These are phyloP conservation scores for Trididemnum clinides DNA, from an alignment of 23 tunicate species.

Conservation along the genomic window DNA sequence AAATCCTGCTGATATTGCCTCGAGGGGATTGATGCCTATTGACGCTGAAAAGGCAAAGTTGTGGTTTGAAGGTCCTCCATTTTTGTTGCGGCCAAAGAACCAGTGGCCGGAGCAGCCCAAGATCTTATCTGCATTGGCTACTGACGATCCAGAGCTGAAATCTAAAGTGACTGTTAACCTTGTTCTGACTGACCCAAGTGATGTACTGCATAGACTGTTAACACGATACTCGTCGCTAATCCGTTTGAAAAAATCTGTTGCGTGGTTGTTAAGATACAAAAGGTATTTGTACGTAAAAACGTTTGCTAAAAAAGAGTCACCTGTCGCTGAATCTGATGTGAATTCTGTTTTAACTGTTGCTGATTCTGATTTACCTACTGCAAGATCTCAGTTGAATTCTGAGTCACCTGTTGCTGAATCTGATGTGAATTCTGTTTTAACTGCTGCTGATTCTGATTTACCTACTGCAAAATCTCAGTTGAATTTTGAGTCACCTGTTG, in stretches of 20 bases:
- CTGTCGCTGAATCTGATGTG: no score
- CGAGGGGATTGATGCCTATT: constrained; percentile 33
- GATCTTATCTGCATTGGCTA: background rate
- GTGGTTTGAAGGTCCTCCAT: constrained; percentile 48
- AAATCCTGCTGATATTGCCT: constrained; percentile 52
- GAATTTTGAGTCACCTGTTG: no score
- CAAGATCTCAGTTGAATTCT: no score
- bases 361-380: no score
- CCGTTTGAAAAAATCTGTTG: background rate
- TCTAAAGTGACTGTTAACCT: background rate
- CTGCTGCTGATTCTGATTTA: no score
- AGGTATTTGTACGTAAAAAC: background rate
- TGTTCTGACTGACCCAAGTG: background rate
- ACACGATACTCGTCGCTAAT: background rate
- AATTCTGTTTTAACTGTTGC: background rate
- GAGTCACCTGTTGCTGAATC: no score
- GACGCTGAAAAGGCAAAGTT: background rate
- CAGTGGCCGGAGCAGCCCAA: constrained; percentile 25
- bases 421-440: background rate
- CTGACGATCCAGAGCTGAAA: background rate
- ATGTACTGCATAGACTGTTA: background rate
- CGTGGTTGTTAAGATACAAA: background rate
- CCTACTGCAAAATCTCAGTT: no score
- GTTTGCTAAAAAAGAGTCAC: no score
- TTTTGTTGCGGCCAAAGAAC: background rate